phyloP scores from a whole-genome alignment of 2,797 vertebrate genomes.

The Varecia variegata region DNA sequence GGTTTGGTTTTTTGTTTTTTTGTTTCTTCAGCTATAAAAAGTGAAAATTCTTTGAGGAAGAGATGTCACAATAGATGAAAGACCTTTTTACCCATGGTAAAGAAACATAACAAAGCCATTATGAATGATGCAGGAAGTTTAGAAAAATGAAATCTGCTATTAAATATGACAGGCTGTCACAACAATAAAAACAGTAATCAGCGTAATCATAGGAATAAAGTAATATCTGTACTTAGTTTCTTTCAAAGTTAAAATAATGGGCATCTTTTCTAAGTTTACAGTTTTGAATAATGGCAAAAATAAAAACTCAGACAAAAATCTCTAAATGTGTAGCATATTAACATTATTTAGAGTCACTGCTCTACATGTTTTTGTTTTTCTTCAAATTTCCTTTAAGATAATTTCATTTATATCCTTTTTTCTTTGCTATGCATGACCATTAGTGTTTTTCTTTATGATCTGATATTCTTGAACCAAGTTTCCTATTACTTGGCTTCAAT shows the following conservation, averaged over 20 bases:
- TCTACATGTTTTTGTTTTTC: neutral
- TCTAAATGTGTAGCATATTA: neutral
- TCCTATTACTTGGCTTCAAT: neutral
- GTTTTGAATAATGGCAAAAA: constrained; percentile 27
- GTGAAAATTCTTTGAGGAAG: constrained; percentile 27
- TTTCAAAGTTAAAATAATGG: constrained; percentile 63
- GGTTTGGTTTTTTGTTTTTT: neutral
- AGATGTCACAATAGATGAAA: constrained; percentile 6
- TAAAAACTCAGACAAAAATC: neutral
- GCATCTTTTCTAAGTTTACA: constrained; percentile 20
- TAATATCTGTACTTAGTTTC: constrained; percentile 50
- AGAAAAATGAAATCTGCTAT: constrained; percentile 49
- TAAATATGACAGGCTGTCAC: constrained; percentile 58
- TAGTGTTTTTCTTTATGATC: constrained; percentile 25
- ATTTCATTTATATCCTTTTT: constrained; percentile 10
- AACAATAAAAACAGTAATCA: constrained; percentile 26
- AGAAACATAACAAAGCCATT: constrained; percentile 17
- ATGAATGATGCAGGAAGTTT: constrained; percentile 9
- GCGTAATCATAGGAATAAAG: constrained; percentile 29
- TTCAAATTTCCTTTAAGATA: neutral
- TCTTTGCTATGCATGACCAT: neutral
- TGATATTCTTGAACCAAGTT: neutral
- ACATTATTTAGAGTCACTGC: neutral
- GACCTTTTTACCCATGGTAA: constrained; percentile 10
- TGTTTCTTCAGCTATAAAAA: neutral